Evolutionary conservation across 2,888 invertebrate genomes (phyloP), one percentile per base, ranked within the genome.

Genomic region (Eristalis tenax): DNA sequence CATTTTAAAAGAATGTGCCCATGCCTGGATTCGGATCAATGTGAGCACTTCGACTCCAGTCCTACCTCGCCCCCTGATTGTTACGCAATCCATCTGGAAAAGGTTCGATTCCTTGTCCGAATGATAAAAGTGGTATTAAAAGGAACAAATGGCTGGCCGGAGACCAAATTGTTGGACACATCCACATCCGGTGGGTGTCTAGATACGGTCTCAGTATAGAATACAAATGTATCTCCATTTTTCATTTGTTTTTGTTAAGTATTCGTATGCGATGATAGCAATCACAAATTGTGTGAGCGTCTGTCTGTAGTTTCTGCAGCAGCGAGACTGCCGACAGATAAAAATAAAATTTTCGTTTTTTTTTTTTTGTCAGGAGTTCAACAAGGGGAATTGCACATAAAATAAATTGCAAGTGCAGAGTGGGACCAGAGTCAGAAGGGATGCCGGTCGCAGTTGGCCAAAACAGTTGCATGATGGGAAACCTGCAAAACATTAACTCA

Each of bases 391-490:
- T 15, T 43, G 63, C 66, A n/a, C 38, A 70, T 69, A n/a, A 32
- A 71, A 70, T 71, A 79, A 79, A 79, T 79, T 73, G 66, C 73
- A 68, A 77, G 18, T 71, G 69, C 56, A 65, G 57, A 43, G 23
- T 0, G 5, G 28, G 28, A 28, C 2, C 0, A 28, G 28, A 5
- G 28, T 65, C 70, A 50, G 18, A 50, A 35, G 13, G 38, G 69
- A 11, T 40, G 18, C 61, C 50, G 59, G 13, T 65, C 59, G 61
- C 86, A 86, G 77, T 82, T 86, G 82, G 77, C 50, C 32, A 61
- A 74, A 77, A 82, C 86, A 86, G 82, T 82, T 78, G 82, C 56
- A 8, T 70, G 82, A 86, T 86, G 85, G 59, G 63, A 76, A n/a
- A 77, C 40, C 68, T 71, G 38, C 50, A 18, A 50, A 15, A 18